These are phyloP conservation scores for Lipophrys pholis DNA, from an alignment of 2,113 vertebrate species.

Conservation along the genomic window DNA sequence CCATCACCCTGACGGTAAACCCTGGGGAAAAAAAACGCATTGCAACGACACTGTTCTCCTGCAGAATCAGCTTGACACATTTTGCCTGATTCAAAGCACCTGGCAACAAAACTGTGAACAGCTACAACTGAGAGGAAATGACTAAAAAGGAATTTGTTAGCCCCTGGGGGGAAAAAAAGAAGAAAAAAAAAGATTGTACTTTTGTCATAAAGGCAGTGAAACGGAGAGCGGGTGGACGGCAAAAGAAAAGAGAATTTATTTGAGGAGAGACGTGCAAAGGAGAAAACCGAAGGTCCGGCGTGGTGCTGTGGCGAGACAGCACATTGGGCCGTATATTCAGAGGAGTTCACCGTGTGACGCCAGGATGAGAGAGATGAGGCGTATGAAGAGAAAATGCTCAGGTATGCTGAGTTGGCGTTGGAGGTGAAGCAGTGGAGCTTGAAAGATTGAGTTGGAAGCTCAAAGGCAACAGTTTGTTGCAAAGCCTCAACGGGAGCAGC, in stretches of 20 bases:
- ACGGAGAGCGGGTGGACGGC: constrained; percentile 1
- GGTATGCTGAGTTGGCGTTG: constrained; percentile 26
- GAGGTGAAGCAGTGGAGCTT: constrained; percentile 11
- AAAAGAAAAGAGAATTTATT: constrained; percentile 26
- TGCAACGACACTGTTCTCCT: neutral
- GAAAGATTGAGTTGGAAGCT: constrained; percentile 13
- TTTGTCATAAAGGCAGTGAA: constrained; percentile 24
- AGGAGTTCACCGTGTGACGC: constrained; percentile 14
- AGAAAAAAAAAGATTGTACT: constrained; percentile 20
- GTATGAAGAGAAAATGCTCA: constrained; percentile 32
- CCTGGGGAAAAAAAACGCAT: neutral
- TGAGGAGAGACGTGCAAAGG: neutral
- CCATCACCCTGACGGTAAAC: neutral
- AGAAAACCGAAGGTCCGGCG: constrained; percentile 32
- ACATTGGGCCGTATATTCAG: constrained; percentile 25
- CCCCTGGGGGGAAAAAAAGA: neutral
- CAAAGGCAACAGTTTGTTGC: constrained; percentile 22
- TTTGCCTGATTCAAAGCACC: constrained; percentile 3
- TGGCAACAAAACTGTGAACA: neutral
- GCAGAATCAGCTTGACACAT: neutral
- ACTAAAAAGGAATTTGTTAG: constrained; percentile 17
- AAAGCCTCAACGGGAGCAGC: constrained; percentile 10
- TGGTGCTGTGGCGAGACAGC: neutral
- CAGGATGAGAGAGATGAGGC: constrained; percentile 20
- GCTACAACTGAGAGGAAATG: constrained; percentile 2